Evolutionary conservation across 2,888 invertebrate species (phyloP), one percentile per base, ranked within the genome.

Genomic region (Taphrorychus bicolor): DNA sequence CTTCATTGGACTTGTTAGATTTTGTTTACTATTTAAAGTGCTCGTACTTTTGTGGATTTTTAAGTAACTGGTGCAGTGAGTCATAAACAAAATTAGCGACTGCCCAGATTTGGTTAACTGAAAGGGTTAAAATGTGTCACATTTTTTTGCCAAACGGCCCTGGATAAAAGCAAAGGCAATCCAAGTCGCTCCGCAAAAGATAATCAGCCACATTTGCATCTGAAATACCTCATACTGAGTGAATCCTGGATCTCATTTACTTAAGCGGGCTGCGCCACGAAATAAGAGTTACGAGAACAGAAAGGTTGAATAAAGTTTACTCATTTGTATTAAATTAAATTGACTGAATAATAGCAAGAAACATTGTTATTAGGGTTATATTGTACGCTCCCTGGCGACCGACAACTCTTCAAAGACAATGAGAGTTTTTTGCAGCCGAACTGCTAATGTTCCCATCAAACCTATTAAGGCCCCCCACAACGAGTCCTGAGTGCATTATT

Each of bases 281-380:
- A 77, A 79, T 76, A 78, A 77, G 76, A 73, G 73, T 74, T 73
- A 71, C 67, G 67, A 70, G 63, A 70, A 71, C 70, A 72, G 73
- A 77, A 78, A 79, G 77, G 78, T 79, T 77, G 77, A 78, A 78
- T 79, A 78, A 80, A 80, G 78, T 79, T 79, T 77, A 76, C 76
- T 79, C 79, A 79, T 79, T 80, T 77, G 78, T 76, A 75, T 14
- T 14, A 45, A 78, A 79, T 75, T 74, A 45, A 45, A 45, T 45
- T 45, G 45, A 16, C 45, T 45, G 17, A 45, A 45, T 45, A 45
- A 45, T 45, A n/a, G 16, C 14, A 17, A 14, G 45, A n/a, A 45
- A 45, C 40, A 32, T 56, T 56, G 41, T 53, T 19, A 24, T 53
- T 53, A 24, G 53, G 23, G 53, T 24, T 21, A 24, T 51, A n/a